Percentiles rank a stretch among this genome's conserved stretches.
Conservation (phyloP, 1,140 invertebrate genomes). For the Drosophila nigromelanica region DNA sequence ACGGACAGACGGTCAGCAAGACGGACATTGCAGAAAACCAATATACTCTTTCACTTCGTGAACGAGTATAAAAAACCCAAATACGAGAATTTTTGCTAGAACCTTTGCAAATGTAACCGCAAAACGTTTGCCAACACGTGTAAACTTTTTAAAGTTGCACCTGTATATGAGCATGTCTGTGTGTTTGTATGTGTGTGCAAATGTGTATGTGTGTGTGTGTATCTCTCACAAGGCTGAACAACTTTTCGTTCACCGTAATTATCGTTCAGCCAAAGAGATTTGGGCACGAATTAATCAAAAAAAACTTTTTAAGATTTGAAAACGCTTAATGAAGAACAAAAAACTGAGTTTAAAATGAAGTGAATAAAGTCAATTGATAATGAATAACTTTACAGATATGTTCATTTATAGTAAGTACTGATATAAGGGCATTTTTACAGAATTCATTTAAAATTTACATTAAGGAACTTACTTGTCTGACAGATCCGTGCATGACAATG, state of each 20-base stretch:
- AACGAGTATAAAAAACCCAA: slow-evolving; percentile 18
- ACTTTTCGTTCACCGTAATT: slow-evolving; percentile 34
- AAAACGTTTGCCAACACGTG: slow-evolving; percentile 74
- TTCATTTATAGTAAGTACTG: neutral
- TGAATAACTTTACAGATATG: neutral
- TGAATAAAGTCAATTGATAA: neutral
- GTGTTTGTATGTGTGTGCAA: slow-evolving; percentile 13
- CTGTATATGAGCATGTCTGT: slow-evolving; percentile 13
- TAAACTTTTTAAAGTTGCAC: slow-evolving; percentile 57
- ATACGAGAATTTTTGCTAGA: slow-evolving; percentile 29
- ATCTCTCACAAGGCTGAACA: slow-evolving; percentile 19
- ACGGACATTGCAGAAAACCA: no score
- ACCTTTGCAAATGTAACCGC: slow-evolving; percentile 52
- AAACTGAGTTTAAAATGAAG: neutral
- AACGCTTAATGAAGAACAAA: slow-evolving; percentile 3
- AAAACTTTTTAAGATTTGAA: neutral
- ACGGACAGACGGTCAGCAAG: no score
- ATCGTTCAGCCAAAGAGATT: slow-evolving; percentile 23
- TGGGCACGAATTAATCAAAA: slow-evolving; percentile 8
- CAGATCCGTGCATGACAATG: no score
- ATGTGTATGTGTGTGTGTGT: slow-evolving; percentile 22
- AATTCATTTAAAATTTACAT: no score
- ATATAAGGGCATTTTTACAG: no score
- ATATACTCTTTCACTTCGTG: no score
- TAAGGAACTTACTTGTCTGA: no score